Percentiles rank a stretch among this genome's conserved stretches.
phyloP scores from a whole-genome alignment of 2,797 vertebrate species.

The Hirundo rustica region DNA sequence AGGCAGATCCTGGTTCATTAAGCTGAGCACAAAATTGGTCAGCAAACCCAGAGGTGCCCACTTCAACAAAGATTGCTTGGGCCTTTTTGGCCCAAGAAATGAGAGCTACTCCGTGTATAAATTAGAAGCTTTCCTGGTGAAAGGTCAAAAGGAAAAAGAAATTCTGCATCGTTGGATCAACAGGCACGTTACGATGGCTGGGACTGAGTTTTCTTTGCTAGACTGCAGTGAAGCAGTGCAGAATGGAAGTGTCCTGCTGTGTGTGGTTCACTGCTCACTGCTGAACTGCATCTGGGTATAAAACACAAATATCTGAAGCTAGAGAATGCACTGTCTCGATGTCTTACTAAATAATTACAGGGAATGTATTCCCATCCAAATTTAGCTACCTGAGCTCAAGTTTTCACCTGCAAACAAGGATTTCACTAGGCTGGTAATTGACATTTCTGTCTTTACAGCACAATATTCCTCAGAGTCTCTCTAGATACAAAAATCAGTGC shows the following conservation, averaged over 20 bases:
- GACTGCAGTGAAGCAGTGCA: background rate
- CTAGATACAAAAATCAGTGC: background rate
- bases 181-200: background rate
- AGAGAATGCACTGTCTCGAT: fast-evolving
- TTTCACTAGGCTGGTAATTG: background rate
- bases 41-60: background rate
- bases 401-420: background rate
- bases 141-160: background rate
- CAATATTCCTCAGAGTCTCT: background rate
- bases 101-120: background rate
- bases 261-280: background rate
- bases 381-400: background rate
- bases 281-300: background rate
- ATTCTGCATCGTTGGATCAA: background rate
- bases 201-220: background rate
- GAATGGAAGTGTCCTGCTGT: background rate
- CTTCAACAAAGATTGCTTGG: background rate
- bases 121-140: background rate
- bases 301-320: fast-evolving
- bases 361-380: background rate
- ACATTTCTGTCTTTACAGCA: background rate
- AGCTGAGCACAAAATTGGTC: background rate
- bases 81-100: background rate
- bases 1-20: background rate
- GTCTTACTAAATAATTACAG: background rate